Evolutionary conservation across 2,888 invertebrate genomes (phyloP).

Genomic region (Leptinotarsa peninsularis): DNA sequence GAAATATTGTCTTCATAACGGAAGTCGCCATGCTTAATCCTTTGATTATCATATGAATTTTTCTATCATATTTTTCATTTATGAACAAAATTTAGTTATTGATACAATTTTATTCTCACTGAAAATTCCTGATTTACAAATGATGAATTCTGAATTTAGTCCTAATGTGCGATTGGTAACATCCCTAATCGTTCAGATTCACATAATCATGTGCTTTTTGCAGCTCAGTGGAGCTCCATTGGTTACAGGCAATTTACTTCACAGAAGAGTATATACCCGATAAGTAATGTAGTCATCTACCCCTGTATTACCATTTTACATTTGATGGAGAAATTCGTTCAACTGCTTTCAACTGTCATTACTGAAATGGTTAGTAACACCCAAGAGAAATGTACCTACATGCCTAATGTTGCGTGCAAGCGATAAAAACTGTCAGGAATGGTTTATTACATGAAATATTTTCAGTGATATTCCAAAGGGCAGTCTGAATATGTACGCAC

Average conservation of each 20-base stretch:
- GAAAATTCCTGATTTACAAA: background rate
- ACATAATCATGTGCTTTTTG: background rate
- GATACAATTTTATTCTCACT: too few relatives aligned
- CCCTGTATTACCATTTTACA: background rate
- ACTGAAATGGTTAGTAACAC: constrained; percentile 20
- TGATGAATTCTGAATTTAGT: background rate
- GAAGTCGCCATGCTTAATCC: too few relatives aligned
- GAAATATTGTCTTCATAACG: too few relatives aligned
- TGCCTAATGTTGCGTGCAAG: constrained; percentile 25
- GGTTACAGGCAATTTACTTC: background rate
- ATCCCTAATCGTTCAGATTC: background rate
- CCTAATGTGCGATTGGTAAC: background rate
- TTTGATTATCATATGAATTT: too few relatives aligned
- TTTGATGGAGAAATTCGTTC: constrained; percentile 8
- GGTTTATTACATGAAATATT: constrained; percentile 15
- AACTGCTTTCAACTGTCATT: constrained; percentile 17
- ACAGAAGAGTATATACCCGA: background rate
- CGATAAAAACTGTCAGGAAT: constrained; percentile 19
- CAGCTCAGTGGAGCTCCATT: background rate
- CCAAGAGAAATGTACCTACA: constrained; percentile 13
- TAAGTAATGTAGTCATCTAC: background rate
- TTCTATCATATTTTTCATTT: too few relatives aligned
- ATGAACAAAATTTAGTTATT: too few relatives aligned
- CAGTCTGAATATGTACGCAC: constrained; percentile 8
- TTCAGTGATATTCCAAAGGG: constrained; percentile 17